These are phyloP conservation scores for Melanotaenia pygmaea DNA, from an alignment of 2,797 vertebrate genomes.

Conservation along the genomic window DNA sequence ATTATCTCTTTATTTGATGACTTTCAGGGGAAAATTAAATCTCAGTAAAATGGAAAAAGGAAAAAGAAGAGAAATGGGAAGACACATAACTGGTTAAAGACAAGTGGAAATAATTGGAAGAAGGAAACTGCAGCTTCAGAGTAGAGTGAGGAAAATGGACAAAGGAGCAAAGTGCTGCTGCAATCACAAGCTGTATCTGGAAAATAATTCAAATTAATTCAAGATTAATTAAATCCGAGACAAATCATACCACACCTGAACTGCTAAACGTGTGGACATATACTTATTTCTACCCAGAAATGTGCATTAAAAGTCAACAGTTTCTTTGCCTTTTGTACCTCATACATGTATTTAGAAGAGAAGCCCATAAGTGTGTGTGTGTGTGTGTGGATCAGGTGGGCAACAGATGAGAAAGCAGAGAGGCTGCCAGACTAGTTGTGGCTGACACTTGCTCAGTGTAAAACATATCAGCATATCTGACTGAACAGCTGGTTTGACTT, in stretches of 20 bases:
- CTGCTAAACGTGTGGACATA: background rate
- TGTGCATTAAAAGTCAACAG: background rate
- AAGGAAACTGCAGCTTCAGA: background rate
- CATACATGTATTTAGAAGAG: background rate
- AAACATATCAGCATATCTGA: slow-evolving; percentile 24
- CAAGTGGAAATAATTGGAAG: background rate
- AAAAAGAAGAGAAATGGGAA: background rate
- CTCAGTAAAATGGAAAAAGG: background rate
- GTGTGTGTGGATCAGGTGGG: slow-evolving; percentile 66
- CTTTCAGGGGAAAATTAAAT: background rate
- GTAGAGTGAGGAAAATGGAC: background rate
- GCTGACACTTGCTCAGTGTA: slow-evolving; percentile 41
- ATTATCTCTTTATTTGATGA: background rate
- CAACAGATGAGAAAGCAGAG: slow-evolving; percentile 62
- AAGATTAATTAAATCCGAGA: slow-evolving; percentile 16
- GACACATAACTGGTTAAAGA: background rate
- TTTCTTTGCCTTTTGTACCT: background rate
- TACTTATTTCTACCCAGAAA: background rate
- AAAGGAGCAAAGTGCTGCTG: background rate
- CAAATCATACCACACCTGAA: background rate
- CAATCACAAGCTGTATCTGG: background rate
- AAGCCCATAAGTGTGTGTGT: background rate
- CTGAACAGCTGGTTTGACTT: slow-evolving; percentile 31
- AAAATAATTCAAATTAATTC: background rate
- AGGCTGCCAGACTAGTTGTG: slow-evolving; percentile 64